These are phyloP conservation scores for Tapera naevia DNA, from an alignment of 2,797 vertebrate genomes.

Conservation along the genomic window DNA sequence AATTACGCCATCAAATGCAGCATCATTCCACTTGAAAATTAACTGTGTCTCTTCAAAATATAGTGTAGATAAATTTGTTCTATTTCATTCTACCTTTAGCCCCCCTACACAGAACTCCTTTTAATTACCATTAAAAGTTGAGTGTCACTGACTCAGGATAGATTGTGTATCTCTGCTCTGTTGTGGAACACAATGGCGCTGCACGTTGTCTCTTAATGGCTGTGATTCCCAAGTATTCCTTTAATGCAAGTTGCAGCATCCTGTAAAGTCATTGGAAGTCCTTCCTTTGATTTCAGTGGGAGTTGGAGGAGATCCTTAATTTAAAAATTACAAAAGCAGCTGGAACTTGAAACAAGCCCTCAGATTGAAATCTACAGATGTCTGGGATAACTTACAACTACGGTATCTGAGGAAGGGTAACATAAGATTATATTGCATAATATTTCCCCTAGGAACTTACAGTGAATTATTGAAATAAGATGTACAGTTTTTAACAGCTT, in stretches of 20 bases:
- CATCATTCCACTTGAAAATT: neutral
- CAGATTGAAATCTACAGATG: neutral
- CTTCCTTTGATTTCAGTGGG: constrained; percentile 15
- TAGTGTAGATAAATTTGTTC: neutral
- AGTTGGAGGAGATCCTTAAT: neutral
- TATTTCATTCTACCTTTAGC: neutral
- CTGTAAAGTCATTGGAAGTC: neutral
- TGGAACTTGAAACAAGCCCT: constrained; percentile 6
- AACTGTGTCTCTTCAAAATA: neutral
- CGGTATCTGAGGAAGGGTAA: neutral
- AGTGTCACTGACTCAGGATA: neutral
- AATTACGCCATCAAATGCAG: neutral
- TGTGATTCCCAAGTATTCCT: neutral
- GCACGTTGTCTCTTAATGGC: neutral
- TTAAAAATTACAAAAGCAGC: constrained; percentile 20
- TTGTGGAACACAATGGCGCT: neutral
- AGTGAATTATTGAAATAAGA: constrained; percentile 49
- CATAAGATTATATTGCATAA: neutral
- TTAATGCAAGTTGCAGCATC: neutral
- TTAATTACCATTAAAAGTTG: neutral
- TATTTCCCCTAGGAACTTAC: constrained; percentile 6
- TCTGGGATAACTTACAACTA: neutral
- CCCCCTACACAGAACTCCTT: neutral
- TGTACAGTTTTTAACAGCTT: constrained; percentile 16
- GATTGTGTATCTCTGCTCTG: neutral